Evolutionary conservation across 2,113 vertebrate species (phyloP).

Genomic region (Todiramphus saurophagus): DNA sequence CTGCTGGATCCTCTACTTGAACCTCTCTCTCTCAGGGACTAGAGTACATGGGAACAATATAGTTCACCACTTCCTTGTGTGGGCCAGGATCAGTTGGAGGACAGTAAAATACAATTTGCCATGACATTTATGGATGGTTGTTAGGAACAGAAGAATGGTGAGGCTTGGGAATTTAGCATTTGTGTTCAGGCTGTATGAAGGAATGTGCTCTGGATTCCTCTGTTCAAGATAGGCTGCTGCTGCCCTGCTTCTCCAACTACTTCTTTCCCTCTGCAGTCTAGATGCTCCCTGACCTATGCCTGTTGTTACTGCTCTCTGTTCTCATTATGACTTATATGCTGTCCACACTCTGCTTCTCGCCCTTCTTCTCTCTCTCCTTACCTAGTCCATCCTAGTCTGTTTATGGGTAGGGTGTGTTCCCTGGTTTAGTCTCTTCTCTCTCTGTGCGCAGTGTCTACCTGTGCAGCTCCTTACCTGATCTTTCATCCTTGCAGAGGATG

Average conservation of each 20-base stretch:
- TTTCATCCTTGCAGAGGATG: neutral
- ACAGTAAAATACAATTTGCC: neutral
- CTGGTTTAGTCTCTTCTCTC: neutral
- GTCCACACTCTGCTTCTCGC: neutral
- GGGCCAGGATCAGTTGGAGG: neutral
- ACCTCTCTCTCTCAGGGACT: neutral
- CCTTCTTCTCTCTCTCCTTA: neutral
- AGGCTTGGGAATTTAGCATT: neutral
- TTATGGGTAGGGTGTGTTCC: neutral
- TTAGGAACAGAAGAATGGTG: neutral
- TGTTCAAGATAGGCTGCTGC: neutral
- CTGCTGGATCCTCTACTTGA: neutral
- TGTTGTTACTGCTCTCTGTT: neutral
- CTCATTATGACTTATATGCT: neutral
- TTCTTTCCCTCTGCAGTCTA: neutral
- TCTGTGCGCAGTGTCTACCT: neutral
- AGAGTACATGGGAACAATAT: neutral
- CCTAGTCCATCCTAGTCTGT: neutral
- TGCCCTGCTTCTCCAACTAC: neutral
- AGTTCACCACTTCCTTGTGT: neutral
- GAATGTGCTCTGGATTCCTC: neutral
- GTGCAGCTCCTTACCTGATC: neutral
- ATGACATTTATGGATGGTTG: accelerated
- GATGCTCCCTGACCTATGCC: neutral
- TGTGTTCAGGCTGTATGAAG: neutral